Evolutionary conservation across 2,113 vertebrate genomes (phyloP), one percentile per base, ranked within the genome.

Genomic region (Hydrochoerus hydrochaeris): DNA sequence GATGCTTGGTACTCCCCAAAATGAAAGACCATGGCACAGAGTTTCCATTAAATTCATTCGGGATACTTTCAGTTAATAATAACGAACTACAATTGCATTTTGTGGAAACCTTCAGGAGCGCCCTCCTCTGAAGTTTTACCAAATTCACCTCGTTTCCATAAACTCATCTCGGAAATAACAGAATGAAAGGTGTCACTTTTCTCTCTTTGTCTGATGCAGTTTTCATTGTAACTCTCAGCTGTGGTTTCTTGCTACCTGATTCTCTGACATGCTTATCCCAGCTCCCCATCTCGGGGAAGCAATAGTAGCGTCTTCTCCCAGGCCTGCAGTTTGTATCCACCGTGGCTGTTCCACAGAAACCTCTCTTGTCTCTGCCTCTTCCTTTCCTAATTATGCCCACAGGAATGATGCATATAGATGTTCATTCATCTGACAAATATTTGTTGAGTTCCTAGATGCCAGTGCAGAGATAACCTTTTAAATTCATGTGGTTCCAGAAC

Each of bases 401-500:
- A 85, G 44, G 52, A 93, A 63, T 93, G 60, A 82, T 3, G 89
- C 22, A 35, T n/a, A 81, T 24, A 88, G 8, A 67, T 16, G 67
- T 91, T 71, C 52, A 95, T 71, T 54, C 46, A 92, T 75, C 84
- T 38, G 46, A 67, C n/a, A 88, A 67, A 80, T 13, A 62, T 93
- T 84, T 67, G 88, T 28, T 65, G 85, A 94, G 46, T 82, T 30
- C 24, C 52, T 90, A 63, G n/a, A 92, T 57, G 28, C 44, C n/a
- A 75, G 58, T 92, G 78, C 60, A 65, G 84, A 58, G n/a, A 54
- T 38, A 90, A 44, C 12, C 52, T 95, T 58, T 95, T n/a, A 71
- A 58, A 83, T 32, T 92, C 19, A n/a, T 16, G 17, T 78, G 62
- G 35, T 65, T 88, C 60, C 54, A 95, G 58, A 95, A 95, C 84